phyloP scores from a whole-genome alignment of 1,140 invertebrate species.

The Dolichoris vasculosae region DNA sequence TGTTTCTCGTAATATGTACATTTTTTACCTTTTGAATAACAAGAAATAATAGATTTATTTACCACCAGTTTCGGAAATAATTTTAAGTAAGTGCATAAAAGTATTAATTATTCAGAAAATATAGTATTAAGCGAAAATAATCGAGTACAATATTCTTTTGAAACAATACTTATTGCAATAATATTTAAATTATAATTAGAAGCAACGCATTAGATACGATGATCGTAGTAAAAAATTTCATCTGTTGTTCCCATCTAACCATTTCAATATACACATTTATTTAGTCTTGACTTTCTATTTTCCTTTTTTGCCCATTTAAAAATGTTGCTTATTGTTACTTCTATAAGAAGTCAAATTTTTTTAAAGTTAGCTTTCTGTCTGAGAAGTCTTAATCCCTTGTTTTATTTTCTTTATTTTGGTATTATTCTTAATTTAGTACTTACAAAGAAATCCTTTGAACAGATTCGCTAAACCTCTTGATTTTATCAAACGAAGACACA shows the following conservation, averaged over 20 bases:
- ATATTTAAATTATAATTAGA: background rate
- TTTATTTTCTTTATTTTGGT: background rate
- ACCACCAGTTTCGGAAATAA: background rate
- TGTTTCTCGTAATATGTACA: no score
- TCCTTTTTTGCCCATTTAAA: background rate
- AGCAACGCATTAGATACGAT: background rate
- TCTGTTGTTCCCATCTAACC: background rate
- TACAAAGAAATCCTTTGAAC: background rate
- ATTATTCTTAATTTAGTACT: background rate
- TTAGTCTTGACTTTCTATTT: background rate
- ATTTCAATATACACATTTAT: background rate
- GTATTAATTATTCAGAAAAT: no score
- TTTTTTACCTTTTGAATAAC: background rate
- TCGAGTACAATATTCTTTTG: background rate
- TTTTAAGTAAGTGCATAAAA: background rate
- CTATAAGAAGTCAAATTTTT: background rate
- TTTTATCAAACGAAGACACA: background rate
- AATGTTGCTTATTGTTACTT: background rate
- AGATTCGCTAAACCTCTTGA: background rate
- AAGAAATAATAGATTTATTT: background rate
- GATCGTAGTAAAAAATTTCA: background rate
- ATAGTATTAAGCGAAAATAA: background rate
- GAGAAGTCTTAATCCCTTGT: background rate
- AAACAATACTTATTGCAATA: background rate
- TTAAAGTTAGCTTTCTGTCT: background rate